A percentile compares a stretch with the other conserved stretches of the same genome.
phyloP scores from a whole-genome alignment of 2,797 vertebrate genomes.

The Mus spretus region DNA sequence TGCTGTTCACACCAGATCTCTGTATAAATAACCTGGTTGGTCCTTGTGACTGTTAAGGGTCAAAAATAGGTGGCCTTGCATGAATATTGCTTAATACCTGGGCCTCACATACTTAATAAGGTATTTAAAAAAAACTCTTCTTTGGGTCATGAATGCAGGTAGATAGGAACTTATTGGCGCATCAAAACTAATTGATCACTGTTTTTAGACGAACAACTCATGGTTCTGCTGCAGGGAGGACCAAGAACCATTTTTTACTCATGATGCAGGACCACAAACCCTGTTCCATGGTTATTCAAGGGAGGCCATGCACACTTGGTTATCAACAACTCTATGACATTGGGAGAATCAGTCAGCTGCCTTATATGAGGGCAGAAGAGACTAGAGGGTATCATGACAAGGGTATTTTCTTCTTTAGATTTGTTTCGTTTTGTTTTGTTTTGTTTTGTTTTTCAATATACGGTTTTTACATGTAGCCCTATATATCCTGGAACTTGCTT shows the following conservation, averaged over 20 bases:
- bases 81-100: neutral
- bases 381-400: neutral
- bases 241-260: neutral
- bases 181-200: conserved; percentile 49
- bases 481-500: neutral
- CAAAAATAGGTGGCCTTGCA: conserved; percentile 2
- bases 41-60: neutral
- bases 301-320: neutral
- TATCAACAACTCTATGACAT: neutral
- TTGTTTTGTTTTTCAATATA: neutral
- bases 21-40: conserved; percentile 6
- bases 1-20: neutral
- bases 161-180: conserved; percentile 17
- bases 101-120: conserved; percentile 40
- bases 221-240: neutral
- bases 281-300: neutral
- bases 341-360: neutral
- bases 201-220: neutral
- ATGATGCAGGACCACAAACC: neutral
- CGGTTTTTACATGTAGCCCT: neutral
- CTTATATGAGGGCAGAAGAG: neutral
- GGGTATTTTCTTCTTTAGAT: neutral
- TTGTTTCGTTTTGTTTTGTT: neutral
- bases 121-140: neutral
- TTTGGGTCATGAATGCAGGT: neutral